Base-by-base conservation (phyloP, 2,113 vertebrate genomes). In the Coturnix japonica region DNA sequence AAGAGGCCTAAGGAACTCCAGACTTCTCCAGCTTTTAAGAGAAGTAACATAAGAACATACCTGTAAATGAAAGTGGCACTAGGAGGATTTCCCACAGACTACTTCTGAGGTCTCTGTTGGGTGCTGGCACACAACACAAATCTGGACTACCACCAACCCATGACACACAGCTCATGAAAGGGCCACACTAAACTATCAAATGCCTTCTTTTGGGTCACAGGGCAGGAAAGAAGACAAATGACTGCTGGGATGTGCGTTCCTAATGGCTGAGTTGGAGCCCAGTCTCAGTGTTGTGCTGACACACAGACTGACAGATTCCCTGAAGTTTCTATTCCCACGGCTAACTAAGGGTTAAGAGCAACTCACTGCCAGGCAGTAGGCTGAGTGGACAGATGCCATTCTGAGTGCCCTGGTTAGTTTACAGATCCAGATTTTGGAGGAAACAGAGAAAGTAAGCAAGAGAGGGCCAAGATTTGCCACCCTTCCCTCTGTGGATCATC, bases 391-490 rank as follows among this genome's bases (percentile, higher is more conserved):
- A 81, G 28, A 43, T 12, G 79, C 13, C 39, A 65, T 7, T n/a
- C 33, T 60, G 30, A 71, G 3, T 25, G 9, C 13, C 21, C 41
- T 89, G 22, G 46, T 61, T 33, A 35, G 16, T 35, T 69, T 69
- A 87, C 11, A 53, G 18, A 77, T 41, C 4, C 47, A n/a, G 35
- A 75, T 60, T 2, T 8, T 0, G 37, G 23, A 78, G 1, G 0
- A 92, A 74, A 37, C 39, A 8, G 72, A 65, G 56, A 61, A 80
- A 8, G 26, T 20, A 87, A n/a, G 26, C 49, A 87, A 65, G 46
- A 60, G 1, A 43, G 22, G 35, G 44, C 23, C 46, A 31, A 39
- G 64, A 51, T 21, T 5, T 20, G 31, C 57, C 70, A 61, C 21
- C 3, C 23, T 46, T 60, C 49, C 41, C 31, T 31, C 46, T 49